A percentile compares a stretch with the other conserved stretches of the same genome.
These are phyloP conservation scores for Synanthedon vespiformis DNA, from an alignment of 2,888 invertebrate species.

Conservation along the genomic window DNA sequence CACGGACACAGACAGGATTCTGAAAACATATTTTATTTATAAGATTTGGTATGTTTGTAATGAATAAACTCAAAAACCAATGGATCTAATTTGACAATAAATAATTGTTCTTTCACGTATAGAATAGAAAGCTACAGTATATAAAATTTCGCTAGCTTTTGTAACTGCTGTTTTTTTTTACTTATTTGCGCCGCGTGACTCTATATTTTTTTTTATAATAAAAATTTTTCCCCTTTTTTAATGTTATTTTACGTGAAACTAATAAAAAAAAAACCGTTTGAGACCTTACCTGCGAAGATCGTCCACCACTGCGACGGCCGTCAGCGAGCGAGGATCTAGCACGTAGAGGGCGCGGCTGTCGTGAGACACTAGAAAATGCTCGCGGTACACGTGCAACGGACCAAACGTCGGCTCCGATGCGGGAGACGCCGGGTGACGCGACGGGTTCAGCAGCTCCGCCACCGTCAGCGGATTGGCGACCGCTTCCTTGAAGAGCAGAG, in stretches of 20 bases:
- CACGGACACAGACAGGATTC: constrained; percentile 72
- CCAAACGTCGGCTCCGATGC: constrained; percentile 47
- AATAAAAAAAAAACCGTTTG: neutral
- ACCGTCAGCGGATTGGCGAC: constrained; percentile 69
- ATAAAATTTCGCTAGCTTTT: too few species aligned
- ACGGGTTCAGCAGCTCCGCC: constrained; percentile 80
- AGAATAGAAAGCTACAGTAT: too few species aligned
- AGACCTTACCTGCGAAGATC: constrained; percentile 69
- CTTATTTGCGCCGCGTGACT: too few species aligned
- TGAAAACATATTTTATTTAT: constrained; percentile 17
- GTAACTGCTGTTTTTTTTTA: too few species aligned
- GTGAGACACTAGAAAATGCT: constrained; percentile 80
- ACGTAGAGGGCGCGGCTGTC: constrained; percentile 78
- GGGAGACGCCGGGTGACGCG: constrained; percentile 20
- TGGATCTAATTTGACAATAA: too few species aligned
- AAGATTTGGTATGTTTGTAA: too few species aligned
- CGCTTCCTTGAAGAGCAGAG: constrained; percentile 81
- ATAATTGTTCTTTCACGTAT: too few species aligned
- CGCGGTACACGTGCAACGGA: constrained; percentile 74
- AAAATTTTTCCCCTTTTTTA: too few species aligned
- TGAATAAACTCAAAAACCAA: too few species aligned
- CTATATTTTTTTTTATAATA: too few species aligned
- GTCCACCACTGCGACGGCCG: constrained; percentile 75
- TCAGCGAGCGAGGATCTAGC: constrained; percentile 77
- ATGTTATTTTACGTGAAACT: too few species aligned